Base-by-base conservation (phyloP, 2,888 invertebrate genomes). In the Podabrus alpinus region DNA sequence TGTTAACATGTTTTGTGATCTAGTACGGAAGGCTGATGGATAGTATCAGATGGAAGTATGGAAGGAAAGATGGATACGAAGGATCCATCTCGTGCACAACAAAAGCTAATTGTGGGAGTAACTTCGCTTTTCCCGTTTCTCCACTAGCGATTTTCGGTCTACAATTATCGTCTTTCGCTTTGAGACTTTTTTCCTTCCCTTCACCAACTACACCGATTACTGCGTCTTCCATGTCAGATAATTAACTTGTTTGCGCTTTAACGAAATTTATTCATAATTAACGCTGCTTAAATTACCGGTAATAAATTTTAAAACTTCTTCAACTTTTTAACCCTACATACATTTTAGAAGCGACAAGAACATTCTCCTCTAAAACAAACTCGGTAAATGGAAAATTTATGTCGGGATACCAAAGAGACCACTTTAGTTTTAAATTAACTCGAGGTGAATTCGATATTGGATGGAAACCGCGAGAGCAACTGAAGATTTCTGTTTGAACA, bases 41-140 rank as follows among this genome's bases (percentile, higher is more conserved):
- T n/a, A n/a, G n/a, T n/a, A n/a, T n/a, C n/a, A n/a, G n/a, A n/a
- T n/a, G n/a, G n/a, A n/a, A n/a, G n/a, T n/a, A n/a, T n/a, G n/a
- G n/a, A n/a, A n/a, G n/a, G n/a, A n/a, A n/a, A n/a, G n/a, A n/a
- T n/a, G n/a, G n/a, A n/a, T n/a, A n/a, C n/a, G n/a, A n/a, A 64
- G 66, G 66, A 71, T 45, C 59, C 66, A 45, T 71, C 15, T 64
- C 62, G 45, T 29, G 45, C 16, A 64, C 70, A 71, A 71, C 70
- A 67, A 71, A 71, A 71, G 71, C 60, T 71, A 71, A 71, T 71
- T 71, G 71, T 60, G 59, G 71, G 66, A 64, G 71, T 67, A 59
- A 45, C 25, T 66, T 24, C 24, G 45, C 45, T n/a, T n/a, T 45
- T 45, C n/a, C n/a, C 66, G 66, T n/a, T 66, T 71, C 59, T 71